Base-by-base conservation (phyloP, 2,888 invertebrate species). In the Leucoma salicis region DNA sequence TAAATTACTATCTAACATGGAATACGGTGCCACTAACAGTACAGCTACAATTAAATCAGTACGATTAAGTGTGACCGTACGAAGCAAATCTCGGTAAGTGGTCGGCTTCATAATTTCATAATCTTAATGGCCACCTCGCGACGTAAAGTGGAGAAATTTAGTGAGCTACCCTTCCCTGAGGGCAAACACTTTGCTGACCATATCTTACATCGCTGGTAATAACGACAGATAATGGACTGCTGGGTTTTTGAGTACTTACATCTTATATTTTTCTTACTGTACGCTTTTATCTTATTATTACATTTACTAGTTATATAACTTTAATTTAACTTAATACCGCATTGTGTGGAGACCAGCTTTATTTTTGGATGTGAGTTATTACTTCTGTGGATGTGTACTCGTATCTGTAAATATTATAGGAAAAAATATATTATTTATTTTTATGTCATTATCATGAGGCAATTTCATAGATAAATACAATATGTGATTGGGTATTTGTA, bases 101-200 rank as follows among this genome's bases (percentile, higher is more conserved):
- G 82, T 55, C 61, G 69, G 71, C 72, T 80, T 84, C 84, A 84
- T 86, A 84, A 86, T 83, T 85, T 84, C 82, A 80, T 85, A 86
- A 84, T 82, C 81, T 82, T 82, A 84, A 84, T 78, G 72, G 79
- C 64, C 65, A 71, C 65, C 73, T 75, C 65, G 65, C 66, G 67
- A 71, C 78, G 78, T 85, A 85, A 85, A 85, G 74, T 78, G 79
- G 64, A 54, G 64, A 72, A 79, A 76, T 83, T 84, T 83, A 84
- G 77, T 78, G 74, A 65, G 75, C 70, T 68, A 63, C 58, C 60
- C 67, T 76, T 77, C 76, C 75, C 47, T 36, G 73, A 64, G 79
- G 70, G 63, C 68, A 65, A 72, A 72, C 74, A 78, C 75, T 78
- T 73, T 70, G 70, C 77, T 82, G 80, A 78, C 81, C 81, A 75